Conservation (phyloP, 2,888 invertebrate species). For the Drosophila emarginata region DNA sequence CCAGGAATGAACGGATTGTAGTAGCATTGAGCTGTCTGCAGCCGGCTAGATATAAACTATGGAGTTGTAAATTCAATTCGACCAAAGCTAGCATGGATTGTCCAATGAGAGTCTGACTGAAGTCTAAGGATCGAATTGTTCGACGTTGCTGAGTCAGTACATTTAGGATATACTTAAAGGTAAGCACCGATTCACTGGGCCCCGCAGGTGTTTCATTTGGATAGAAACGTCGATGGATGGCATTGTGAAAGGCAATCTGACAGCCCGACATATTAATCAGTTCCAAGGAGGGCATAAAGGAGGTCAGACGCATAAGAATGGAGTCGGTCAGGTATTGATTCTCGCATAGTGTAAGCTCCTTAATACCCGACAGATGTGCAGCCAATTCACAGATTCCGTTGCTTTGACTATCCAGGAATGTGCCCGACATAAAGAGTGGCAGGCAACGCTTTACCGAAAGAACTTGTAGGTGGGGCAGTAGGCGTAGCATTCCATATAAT, state of each 20-base stretch:
- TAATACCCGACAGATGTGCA: constrained; percentile 83
- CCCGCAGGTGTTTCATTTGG: constrained; percentile 79
- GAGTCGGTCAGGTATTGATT: constrained; percentile 90
- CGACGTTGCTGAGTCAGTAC: constrained; percentile 84
- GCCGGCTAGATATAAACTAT: constrained; percentile 68
- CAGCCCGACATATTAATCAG: constrained; percentile 87
- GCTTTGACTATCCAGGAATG: constrained; percentile 84
- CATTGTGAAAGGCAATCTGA: constrained; percentile 88
- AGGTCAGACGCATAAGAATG: constrained; percentile 86
- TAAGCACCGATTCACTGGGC: constrained; percentile 88
- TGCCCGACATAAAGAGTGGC: constrained; percentile 89
- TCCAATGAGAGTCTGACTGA: constrained; percentile 88
- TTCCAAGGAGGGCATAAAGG: constrained; percentile 85
- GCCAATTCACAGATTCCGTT: constrained; percentile 82
- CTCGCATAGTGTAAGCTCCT: constrained; percentile 85
- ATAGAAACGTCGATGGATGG: constrained; percentile 87
- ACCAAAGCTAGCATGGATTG: constrained; percentile 85
- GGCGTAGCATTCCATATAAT: constrained; percentile 85
- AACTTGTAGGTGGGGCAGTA: constrained; percentile 84
- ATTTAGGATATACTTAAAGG: constrained; percentile 86
- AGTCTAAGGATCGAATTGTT: constrained; percentile 85
- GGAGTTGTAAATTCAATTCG: constrained; percentile 81
- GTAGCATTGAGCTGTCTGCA: constrained; percentile 76
- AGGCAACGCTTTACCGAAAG: constrained; percentile 87
- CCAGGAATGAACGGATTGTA: constrained; percentile 69